Percentiles rank a stretch among this genome's conserved stretches.
These are phyloP conservation scores for Emmelina monodactyla DNA, from an alignment of 2,888 invertebrate species.

Conservation along the genomic window DNA sequence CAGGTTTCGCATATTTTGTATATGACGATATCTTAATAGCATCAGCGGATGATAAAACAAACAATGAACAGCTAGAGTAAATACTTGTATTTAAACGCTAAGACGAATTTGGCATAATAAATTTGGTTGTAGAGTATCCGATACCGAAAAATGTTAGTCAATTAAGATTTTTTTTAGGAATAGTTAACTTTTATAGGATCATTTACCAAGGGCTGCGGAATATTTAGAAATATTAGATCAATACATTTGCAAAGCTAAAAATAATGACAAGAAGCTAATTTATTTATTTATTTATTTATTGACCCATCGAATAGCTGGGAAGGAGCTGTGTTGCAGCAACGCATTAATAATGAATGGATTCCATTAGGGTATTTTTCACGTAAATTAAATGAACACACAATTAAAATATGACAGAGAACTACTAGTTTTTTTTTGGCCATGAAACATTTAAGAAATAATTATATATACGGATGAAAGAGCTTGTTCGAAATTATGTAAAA, in stretches of 20 bases:
- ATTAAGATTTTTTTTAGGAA: too few species aligned
- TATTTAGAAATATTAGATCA: slow-evolving; percentile 20
- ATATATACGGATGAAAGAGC: too few species aligned
- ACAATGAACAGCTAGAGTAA: too few species aligned
- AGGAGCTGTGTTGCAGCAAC: slow-evolving; percentile 30
- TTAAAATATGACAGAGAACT: slow-evolving; percentile 18
- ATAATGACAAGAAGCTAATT: slow-evolving; percentile 16
- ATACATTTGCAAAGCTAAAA: slow-evolving; percentile 14
- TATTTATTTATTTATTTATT: not conserved
- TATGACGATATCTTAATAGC: too few species aligned
- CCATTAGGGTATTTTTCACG: slow-evolving; percentile 27
- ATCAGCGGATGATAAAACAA: too few species aligned
- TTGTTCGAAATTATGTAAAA: too few species aligned
- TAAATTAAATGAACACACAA: slow-evolving; percentile 22
- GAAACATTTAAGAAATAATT: slow-evolving; percentile 14
- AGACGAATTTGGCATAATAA: too few species aligned
- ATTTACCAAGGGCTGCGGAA: slow-evolving; percentile 21
- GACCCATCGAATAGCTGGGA: slow-evolving; percentile 28
- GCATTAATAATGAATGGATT: slow-evolving; percentile 16
- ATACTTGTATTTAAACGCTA: too few species aligned
- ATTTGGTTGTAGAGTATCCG: too few species aligned
- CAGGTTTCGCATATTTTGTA: too few species aligned
- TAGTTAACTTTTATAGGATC: slow-evolving; percentile 24
- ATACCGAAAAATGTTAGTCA: too few species aligned
- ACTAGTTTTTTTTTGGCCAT: slow-evolving; percentile 14